phyloP scores from a whole-genome alignment of 2,888 invertebrate species.

The Fabriciana adippe region DNA sequence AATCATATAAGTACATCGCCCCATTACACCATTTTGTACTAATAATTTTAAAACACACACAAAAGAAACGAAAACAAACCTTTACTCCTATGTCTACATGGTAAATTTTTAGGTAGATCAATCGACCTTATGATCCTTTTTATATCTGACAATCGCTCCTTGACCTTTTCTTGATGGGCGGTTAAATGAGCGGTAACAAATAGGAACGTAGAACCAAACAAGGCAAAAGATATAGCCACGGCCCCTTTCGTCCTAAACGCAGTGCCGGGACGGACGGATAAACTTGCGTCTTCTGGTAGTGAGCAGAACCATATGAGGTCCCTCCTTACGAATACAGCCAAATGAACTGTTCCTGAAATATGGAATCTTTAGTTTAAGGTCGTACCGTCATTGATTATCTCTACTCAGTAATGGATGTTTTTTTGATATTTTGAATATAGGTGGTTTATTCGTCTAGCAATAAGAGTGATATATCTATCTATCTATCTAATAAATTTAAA shows the following conservation, averaged over 20 bases:
- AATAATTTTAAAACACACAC: background rate
- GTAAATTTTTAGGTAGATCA: slow-evolving; percentile 91
- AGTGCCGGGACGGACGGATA: slow-evolving; percentile 94
- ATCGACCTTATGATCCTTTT: slow-evolving; percentile 91
- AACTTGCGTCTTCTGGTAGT: slow-evolving; percentile 92
- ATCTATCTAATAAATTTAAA: too few species aligned
- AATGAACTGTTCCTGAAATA: slow-evolving; percentile 89
- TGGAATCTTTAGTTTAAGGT: background rate
- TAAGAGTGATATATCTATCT: too few species aligned
- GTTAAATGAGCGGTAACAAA: slow-evolving; percentile 98
- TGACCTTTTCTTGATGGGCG: slow-evolving; percentile 94
- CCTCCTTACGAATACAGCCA: slow-evolving; percentile 92
- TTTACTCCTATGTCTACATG: slow-evolving; percentile 88
- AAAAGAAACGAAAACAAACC: slow-evolving; percentile 62
- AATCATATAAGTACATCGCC: too few species aligned
- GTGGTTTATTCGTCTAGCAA: too few species aligned
- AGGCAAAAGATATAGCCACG: slow-evolving; percentile 93
- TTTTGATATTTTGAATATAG: too few species aligned
- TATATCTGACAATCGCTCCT: slow-evolving; percentile 92
- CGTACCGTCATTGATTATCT: too few species aligned
- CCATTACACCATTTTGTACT: background rate
- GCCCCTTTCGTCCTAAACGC: slow-evolving; percentile 97
- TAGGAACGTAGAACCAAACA: slow-evolving; percentile 97
- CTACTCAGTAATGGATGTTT: too few species aligned
- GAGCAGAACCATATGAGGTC: slow-evolving; percentile 99